Evolutionary conservation across 2,888 invertebrate species (phyloP).

Genomic region (Drosophila acutilabella): DNA sequence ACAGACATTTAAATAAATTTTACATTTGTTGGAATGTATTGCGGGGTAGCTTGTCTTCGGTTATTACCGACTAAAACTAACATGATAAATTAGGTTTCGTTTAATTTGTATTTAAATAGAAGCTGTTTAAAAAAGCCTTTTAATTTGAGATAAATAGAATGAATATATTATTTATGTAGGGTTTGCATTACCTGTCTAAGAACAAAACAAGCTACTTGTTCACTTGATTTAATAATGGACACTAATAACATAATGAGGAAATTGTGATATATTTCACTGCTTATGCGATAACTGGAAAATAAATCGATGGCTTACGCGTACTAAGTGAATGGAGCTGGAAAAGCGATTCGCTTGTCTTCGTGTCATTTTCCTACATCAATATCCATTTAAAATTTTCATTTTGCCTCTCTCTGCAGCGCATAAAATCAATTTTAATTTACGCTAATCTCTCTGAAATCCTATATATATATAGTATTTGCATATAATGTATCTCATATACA

Average conservation of each 20-base stretch:
- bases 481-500: conserved; percentile 13
- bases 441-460: conserved; percentile 51
- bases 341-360: not conserved
- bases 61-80: no score
- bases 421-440: conserved; percentile 66
- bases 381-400: conserved; percentile 55
- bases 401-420: conserved; percentile 25
- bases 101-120: no score
- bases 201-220: conserved; percentile 7
- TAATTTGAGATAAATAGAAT: not conserved
- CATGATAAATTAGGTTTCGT: no score
- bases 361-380: conserved; percentile 52
- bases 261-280: conserved; percentile 14
- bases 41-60: no score
- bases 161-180: not conserved
- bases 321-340: conserved; percentile 23
- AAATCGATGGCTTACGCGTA: conserved; percentile 55
- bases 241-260: conserved; percentile 21
- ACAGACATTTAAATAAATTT: no score
- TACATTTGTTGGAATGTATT: no score
- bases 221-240: conserved; percentile 17
- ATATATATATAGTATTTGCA: not conserved
- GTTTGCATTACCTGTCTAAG: not conserved
- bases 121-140: not conserved
- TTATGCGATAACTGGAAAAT: conserved; percentile 49